Evolutionary conservation across 2,888 invertebrate species (phyloP), one percentile per base, ranked within the genome.

Genomic region (Scaptomyza caliginosa): DNA sequence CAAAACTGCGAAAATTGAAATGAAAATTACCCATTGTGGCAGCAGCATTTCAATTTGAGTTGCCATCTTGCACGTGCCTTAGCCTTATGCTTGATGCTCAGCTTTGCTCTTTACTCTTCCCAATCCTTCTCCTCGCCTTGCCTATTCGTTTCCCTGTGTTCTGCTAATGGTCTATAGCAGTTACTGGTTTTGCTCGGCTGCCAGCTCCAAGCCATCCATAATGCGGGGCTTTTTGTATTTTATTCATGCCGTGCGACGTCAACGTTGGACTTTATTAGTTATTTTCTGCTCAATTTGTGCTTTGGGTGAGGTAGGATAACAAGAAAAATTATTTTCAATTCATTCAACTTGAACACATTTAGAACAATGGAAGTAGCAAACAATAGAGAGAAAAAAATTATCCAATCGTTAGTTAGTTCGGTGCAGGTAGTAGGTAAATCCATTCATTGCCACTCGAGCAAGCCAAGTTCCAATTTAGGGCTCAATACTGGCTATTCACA

Each of bases 261-360:
- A 77, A 55, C 74, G 86, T 87, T 87, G 81, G 77, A 86, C 88
- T 85, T 89, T 88, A 89, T 89, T 89, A 87, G 88, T 86, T 86
- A 89, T 89, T 89, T 89, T 89, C 89, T 85, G 89, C 89, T 89
- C 89, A 89, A 89, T 89, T 89, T 89, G 88, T 77, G 89, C 83
- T 77, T 65, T 74, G 69, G 77, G 34, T 34, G 34, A 78, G 80
- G 82, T 88, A 81, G 88, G 83, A 88, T 88, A 88, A 87, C 88
- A 84, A 84, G 86, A 78, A 82, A 83, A 88, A 81, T 88, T 85
- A 87, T 87, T 86, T 85, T 88, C 85, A 83, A 81, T 86, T 83
- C 83, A 83, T 78, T 83, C 86, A 81, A 77, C 85, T 82, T 77
- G 85, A 84, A 75, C 85, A 75, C 88, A 86, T 86, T 81, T 67